phyloP scores from a whole-genome alignment of 2,113 vertebrate genomes.

The Coturnix japonica region DNA sequence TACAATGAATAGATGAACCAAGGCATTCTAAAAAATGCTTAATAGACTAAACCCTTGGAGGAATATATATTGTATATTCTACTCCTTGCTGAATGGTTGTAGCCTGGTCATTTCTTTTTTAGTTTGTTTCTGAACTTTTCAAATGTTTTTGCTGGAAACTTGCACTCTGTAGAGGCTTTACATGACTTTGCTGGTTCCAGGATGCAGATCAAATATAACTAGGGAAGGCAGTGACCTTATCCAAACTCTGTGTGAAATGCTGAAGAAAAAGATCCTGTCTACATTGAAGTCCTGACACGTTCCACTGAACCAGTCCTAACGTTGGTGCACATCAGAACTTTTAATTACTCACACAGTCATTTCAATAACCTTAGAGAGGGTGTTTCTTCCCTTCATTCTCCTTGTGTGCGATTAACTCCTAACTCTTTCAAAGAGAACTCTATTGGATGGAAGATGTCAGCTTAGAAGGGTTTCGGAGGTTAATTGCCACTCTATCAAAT shows the following conservation, averaged over 20 bases:
- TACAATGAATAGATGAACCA: not conserved
- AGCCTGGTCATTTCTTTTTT: not conserved
- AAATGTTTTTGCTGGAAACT: not conserved
- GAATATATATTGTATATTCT: not conserved
- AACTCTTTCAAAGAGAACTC: not conserved
- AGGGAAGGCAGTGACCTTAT: not conserved
- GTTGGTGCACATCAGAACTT: not conserved
- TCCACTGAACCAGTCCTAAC: not conserved
- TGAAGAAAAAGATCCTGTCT: not conserved
- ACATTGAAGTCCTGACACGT: not conserved
- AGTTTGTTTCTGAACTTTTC: not conserved
- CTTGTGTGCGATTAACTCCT: not conserved
- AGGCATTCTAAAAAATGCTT: not conserved
- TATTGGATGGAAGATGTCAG: not conserved
- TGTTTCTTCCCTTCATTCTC: not conserved
- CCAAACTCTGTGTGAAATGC: not conserved
- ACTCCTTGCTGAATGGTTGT: not conserved
- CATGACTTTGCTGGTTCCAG: not conserved
- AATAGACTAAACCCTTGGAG: not conserved
- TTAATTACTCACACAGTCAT: slow-evolving; percentile 28
- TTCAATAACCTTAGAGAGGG: not conserved
- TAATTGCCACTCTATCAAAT: slow-evolving; percentile 49
- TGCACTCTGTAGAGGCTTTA: not conserved
- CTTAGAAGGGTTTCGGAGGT: not conserved
- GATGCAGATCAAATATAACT: not conserved